Evolutionary conservation across 2,113 vertebrate species (phyloP), one percentile per base, ranked within the genome.

Genomic region (Phylloscopus trochiloides): DNA sequence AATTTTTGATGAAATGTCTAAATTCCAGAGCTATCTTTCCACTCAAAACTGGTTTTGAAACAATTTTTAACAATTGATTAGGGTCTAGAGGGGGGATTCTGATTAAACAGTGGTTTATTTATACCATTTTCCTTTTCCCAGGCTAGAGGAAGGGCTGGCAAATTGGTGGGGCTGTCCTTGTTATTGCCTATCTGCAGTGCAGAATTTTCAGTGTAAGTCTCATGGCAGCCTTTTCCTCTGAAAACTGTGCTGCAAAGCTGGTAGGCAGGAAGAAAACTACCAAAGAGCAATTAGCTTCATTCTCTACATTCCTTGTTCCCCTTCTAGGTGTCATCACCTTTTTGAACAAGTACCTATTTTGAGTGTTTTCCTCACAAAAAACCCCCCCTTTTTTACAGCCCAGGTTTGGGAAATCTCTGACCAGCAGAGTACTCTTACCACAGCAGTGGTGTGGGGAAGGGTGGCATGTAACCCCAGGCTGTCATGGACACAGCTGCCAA

Each of bases 321-420:
- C 28, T 57, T 85, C 15, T 32, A 10, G 11, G 14, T 38, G 22
- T 47, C 47, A 18, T 52, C 48, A 48, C 9, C 43, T 74, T 42
- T 65, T 26, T 31, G 18, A 74, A 29, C 8, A 50, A 66, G 34
- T 21, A 48, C 40, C 8, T 77, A 26, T 61, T 61, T 34, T 38
- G 20, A 4, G 4, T 14, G 6, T 40, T 76, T 29, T 24, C 12
- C 2, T n/a, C 52, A 32, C 38, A 45, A 29, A 20, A 63, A 14
- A 5, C 1, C 0, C 7, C 7, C 0, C 15, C 21, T 34, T 80
- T 72, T 14, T 50, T 42, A n/a, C 0, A 16, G 40, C 9, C 21
- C 45, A 13, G 25, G 31, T 32, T 52, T 17, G 8, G 87, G 47
- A 50, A 24, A 5, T 19, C 13, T 40, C 63, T 58, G 73, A 34